Evolutionary conservation across 1,140 invertebrate genomes (phyloP).

Genomic region (Philopotamus ludificatus): DNA sequence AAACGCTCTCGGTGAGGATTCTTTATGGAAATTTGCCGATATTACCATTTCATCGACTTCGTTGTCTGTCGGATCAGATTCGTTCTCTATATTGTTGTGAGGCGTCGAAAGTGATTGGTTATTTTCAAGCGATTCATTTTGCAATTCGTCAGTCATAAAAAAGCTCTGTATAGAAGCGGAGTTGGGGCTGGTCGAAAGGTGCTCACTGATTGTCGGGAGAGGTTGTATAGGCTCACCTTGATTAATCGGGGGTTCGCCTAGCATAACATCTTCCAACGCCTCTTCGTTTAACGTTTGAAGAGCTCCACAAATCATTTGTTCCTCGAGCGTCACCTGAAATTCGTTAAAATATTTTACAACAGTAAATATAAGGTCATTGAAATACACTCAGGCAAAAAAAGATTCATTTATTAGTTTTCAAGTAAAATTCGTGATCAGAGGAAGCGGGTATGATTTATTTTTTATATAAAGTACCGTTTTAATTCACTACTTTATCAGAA

Average conservation of each 20-base stretch:
- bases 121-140: neutral
- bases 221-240: constrained; percentile 50
- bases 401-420: too few relatives aligned
- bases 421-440: too few relatives aligned
- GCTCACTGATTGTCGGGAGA: constrained; percentile 48
- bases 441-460: too few relatives aligned
- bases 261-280: constrained; percentile 81
- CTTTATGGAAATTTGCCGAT: constrained; percentile 14
- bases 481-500: too few relatives aligned
- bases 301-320: constrained; percentile 91
- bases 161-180: neutral
- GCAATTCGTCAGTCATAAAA: constrained; percentile 12
- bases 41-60: constrained; percentile 26
- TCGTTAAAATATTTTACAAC: too few relatives aligned
- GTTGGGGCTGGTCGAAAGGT: constrained; percentile 21
- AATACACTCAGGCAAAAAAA: too few relatives aligned
- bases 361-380: too few relatives aligned
- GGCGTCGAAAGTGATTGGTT: constrained; percentile 3
- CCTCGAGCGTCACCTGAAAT: constrained; percentile 90
- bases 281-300: constrained; percentile 90
- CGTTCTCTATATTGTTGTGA: neutral
- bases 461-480: too few relatives aligned
- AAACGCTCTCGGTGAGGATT: constrained; percentile 15
- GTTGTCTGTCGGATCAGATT: neutral
- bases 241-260: constrained; percentile 53